Percentiles rank a stretch among this genome's conserved stretches.
Evolutionary conservation across 2,113 vertebrate genomes (phyloP).

Genomic region (Phalacrocorax carbo): DNA sequence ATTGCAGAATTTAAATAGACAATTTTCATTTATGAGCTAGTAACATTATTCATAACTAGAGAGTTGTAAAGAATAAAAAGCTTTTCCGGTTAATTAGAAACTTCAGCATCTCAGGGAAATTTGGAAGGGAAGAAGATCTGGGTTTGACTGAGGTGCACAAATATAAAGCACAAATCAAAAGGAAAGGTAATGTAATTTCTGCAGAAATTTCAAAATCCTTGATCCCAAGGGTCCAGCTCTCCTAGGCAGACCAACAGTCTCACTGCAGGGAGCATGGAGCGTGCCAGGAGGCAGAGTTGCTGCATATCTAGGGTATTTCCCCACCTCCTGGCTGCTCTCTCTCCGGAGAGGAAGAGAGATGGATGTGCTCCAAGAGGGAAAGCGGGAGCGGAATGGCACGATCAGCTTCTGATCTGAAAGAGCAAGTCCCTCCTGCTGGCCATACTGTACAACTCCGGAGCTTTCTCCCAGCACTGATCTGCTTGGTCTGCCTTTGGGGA

Average conservation of each 20-base stretch:
- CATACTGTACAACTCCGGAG: background rate
- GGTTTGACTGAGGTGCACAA: background rate
- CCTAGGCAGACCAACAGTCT: background rate
- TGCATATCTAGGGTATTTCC: background rate
- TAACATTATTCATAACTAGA: conserved; percentile 71
- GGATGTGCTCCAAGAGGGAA: background rate
- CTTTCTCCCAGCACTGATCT: background rate
- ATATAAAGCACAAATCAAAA: background rate
- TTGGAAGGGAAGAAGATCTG: background rate
- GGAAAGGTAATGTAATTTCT: background rate
- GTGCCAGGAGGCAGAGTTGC: background rate
- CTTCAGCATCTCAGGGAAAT: conserved; percentile 26
- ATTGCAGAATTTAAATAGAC: conserved; percentile 70
- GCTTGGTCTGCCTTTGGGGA: background rate
- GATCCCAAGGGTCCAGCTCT: background rate
- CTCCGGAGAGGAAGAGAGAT: background rate
- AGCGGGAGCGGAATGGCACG: background rate
- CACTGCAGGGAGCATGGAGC: background rate
- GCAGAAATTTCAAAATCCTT: background rate
- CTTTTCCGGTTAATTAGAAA: conserved; percentile 69
- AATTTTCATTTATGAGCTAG: conserved; percentile 70
- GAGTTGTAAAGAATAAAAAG: conserved; percentile 56
- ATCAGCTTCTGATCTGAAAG: background rate
- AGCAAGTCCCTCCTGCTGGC: background rate
- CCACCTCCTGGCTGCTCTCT: background rate